phyloP scores from a whole-genome alignment of 2,797 vertebrate species.

The Malurus leucopterus region DNA sequence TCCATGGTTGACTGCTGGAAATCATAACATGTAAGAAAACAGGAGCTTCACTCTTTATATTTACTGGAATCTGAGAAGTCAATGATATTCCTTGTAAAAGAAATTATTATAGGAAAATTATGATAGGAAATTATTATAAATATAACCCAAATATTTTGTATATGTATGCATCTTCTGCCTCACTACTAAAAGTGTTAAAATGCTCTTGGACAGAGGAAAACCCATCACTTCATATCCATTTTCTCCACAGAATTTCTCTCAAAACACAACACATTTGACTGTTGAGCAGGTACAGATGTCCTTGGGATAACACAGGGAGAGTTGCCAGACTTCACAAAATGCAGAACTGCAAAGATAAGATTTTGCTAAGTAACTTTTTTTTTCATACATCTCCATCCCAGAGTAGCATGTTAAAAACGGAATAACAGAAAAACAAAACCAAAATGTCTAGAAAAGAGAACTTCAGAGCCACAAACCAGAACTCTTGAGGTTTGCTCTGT shows the following conservation, averaged over 20 bases:
- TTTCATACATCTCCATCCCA: neutral
- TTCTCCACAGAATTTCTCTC: neutral
- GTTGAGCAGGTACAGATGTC: neutral
- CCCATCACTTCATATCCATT: neutral
- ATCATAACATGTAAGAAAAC: neutral
- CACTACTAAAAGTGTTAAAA: neutral
- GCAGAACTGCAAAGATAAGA: neutral
- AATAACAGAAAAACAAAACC: neutral
- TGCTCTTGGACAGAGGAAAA: neutral
- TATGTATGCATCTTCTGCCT: neutral
- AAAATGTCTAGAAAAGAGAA: neutral
- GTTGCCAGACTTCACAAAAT: neutral
- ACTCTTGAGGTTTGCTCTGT: neutral
- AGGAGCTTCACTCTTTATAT: neutral
- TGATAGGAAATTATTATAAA: too few species aligned
- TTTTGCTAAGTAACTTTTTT: neutral
- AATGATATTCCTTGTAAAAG: neutral
- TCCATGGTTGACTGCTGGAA: neutral
- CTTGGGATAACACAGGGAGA: neutral
- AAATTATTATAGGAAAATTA: neutral
- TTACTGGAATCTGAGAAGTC: neutral
- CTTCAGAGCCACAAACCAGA: neutral
- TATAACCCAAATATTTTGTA: neutral
- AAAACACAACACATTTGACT: neutral
- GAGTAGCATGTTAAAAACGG: neutral